phyloP scores from a whole-genome alignment of 1,140 invertebrate species.

The Sarcophaga bullata region DNA sequence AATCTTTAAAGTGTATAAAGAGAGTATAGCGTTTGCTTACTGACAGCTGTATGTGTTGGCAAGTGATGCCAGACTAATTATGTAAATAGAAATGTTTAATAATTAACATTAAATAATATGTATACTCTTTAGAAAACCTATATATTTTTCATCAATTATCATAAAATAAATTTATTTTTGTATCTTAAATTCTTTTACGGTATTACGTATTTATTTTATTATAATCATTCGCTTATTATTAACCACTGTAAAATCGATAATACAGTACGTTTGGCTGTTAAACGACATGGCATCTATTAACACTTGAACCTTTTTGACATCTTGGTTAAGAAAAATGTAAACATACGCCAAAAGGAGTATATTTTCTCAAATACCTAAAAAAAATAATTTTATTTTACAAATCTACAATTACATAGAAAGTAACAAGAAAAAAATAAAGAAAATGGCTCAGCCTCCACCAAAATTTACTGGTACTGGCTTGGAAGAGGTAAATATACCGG shows the following conservation, averaged over 20 bases:
- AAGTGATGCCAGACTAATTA: neutral
- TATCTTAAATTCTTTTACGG: no score
- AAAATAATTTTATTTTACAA: neutral
- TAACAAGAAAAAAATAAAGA: neutral
- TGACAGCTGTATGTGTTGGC: neutral
- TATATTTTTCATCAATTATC: no score
- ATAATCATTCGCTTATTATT: no score
- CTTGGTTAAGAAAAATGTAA: neutral
- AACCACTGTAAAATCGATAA: neutral
- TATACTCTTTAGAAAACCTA: no score
- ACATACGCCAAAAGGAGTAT: neutral
- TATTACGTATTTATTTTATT: no score
- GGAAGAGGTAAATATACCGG: conserved; percentile 92
- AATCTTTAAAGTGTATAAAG: neutral
- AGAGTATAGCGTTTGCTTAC: neutral
- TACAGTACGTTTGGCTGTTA: neutral
- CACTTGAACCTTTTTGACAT: neutral
- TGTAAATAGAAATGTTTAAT: neutral
- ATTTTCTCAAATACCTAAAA: neutral
- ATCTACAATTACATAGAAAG: neutral
- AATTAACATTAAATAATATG: neutral
- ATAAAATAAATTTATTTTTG: no score
- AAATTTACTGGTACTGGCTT: conserved; percentile 69
- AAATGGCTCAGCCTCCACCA: conserved; percentile 47
- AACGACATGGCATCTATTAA: neutral